Conservation (phyloP, 2,113 vertebrate species). For the Stigmatopora argus region DNA sequence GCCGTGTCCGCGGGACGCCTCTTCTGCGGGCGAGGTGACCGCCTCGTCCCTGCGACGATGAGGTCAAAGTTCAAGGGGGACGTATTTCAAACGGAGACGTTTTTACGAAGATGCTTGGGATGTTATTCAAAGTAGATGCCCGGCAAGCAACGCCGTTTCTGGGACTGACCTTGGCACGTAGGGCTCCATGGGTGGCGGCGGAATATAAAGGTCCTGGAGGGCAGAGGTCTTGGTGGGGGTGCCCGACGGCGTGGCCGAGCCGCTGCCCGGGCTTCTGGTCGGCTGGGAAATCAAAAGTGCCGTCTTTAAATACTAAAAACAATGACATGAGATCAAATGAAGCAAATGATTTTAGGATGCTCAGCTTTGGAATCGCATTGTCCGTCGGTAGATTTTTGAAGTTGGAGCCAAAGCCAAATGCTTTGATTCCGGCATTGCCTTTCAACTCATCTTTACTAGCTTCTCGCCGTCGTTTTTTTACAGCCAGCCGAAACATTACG, state of each 20-base stretch:
- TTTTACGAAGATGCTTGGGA: neutral
- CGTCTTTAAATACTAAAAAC: neutral
- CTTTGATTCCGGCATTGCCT: neutral
- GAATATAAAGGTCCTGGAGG: slow-evolving; percentile 94
- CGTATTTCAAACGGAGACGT: neutral
- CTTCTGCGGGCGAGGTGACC: slow-evolving; percentile 81
- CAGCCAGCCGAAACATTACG: neutral
- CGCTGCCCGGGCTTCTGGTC: slow-evolving; percentile 92
- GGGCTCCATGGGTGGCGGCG: slow-evolving; percentile 90
- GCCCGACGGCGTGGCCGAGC: slow-evolving; percentile 87
- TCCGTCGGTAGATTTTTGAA: no score
- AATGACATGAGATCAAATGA: no score
- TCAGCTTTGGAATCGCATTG: no score
- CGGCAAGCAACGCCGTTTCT: neutral
- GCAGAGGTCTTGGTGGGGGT: slow-evolving; percentile 95
- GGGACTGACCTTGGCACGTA: slow-evolving; percentile 85
- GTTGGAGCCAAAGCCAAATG: neutral
- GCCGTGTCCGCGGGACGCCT: slow-evolving; percentile 80
- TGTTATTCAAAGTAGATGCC: neutral
- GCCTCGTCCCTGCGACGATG: slow-evolving; percentile 82
- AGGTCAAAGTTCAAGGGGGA: neutral
- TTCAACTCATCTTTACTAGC: neutral
- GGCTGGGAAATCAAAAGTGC: slow-evolving; percentile 70
- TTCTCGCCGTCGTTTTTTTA: neutral
- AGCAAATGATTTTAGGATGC: no score